Base-by-base conservation (phyloP, 2,888 invertebrate species). In the Meganola albula region DNA sequence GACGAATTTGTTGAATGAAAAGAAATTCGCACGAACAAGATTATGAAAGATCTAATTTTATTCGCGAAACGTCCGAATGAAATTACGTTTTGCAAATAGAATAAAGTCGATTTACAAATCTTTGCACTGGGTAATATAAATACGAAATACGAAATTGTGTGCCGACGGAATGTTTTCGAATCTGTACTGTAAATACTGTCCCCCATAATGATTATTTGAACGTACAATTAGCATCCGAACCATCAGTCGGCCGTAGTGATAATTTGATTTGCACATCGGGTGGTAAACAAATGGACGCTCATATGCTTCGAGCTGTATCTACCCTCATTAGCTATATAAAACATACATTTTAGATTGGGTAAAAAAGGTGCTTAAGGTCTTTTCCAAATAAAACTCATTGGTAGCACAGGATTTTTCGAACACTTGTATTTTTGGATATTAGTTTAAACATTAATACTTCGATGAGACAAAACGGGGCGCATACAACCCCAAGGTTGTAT, bases 141-240 rank as follows among this genome's bases (percentile, higher is more conserved):
- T 59, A 61, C 57, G 58, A 57, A 60, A 62, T 60, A 59, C 60
- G 57, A 60, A 72, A 66, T 63, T 63, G 59, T 64, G 52, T 65
- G 57, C 51, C 54, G 51, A 43, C 53, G 51, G 53, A 59, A 67
- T 74, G 74, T 74, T 73, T 72, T 68, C 60, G 66, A 67, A 72
- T 71, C 64, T 64, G 52, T 54, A 58, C 53, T 58, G 73, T 66
- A 76, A 76, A 79, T 65, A 78, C 60, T 48, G 72, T 65, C 74
- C 75, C 72, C 66, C 72, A 68, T 78, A 79, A 79, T 79, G 68
- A 78, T 77, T 80, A 75, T 79, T 78, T 77, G 78, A 72, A 68
- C 65, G 65, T 58, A 69, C 70, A 75, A 76, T 78, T 79, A 79
- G 68, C 74, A 70, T 68, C 52, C 56, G 64, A 60, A 63, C 49